phyloP scores from a whole-genome alignment of 2,113 vertebrate species.

The Synchiropus splendidus region DNA sequence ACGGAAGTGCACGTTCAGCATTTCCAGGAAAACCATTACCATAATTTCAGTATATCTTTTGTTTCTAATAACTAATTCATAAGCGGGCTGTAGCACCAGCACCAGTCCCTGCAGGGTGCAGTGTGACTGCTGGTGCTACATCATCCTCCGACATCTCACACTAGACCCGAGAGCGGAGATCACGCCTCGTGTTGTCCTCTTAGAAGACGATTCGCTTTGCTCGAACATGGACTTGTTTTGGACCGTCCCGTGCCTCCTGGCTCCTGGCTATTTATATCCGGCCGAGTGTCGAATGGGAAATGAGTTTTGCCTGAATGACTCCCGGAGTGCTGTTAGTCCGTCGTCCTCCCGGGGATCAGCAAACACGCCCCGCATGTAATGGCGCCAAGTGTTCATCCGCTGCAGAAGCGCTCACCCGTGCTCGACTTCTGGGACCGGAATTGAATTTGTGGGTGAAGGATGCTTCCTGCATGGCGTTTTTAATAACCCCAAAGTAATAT shows the following conservation, averaged over 20 bases:
- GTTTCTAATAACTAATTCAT: constrained; percentile 14
- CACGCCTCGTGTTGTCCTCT: neutral
- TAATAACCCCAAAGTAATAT: too few relatives aligned
- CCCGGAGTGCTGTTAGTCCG: constrained; percentile 33
- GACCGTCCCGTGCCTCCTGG: constrained; percentile 36
- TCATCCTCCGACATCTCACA: too few relatives aligned
- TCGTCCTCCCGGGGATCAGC: constrained; percentile 22
- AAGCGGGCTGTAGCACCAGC: constrained; percentile 6
- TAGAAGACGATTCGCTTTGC: too few relatives aligned
- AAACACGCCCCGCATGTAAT: constrained; percentile 24
- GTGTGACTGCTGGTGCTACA: too few relatives aligned
- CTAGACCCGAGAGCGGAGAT: neutral
- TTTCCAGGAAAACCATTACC: constrained; percentile 15
- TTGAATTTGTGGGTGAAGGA: too few relatives aligned
- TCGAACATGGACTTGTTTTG: constrained; percentile 33
- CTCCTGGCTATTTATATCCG: constrained; percentile 52
- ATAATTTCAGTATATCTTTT: constrained; percentile 19
- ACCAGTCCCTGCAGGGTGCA: constrained; percentile 9
- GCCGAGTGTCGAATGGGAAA: constrained; percentile 34
- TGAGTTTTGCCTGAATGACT: constrained; percentile 47
- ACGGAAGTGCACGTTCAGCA: constrained; percentile 25
- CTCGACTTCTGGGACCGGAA: neutral
- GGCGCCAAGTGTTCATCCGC: constrained; percentile 19
- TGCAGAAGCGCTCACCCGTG: constrained; percentile 22
- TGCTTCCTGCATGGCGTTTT: too few relatives aligned